Conservation (phyloP, 1,140 invertebrate species). For the Lithobius niger region DNA sequence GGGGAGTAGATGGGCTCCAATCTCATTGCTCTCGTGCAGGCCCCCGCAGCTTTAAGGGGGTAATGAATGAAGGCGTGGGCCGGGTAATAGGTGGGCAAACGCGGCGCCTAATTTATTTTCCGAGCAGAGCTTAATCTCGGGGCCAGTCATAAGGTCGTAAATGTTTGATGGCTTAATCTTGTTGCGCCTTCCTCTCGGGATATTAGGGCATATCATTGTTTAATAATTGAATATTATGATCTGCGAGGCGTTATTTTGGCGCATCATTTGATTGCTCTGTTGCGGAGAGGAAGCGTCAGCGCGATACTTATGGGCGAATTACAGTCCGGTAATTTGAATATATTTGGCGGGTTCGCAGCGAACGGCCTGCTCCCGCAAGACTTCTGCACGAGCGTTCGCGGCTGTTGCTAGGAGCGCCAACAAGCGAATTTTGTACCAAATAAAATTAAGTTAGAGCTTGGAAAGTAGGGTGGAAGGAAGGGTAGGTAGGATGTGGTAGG, state of each 20-base stretch:
- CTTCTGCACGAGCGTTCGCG: not conserved
- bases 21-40: too few species aligned
- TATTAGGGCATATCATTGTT: constrained; percentile 9
- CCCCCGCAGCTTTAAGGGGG: too few species aligned
- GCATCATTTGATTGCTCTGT: constrained; percentile 8
- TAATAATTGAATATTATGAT: constrained; percentile 11
- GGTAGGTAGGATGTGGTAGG: not conserved
- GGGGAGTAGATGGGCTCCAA: too few species aligned
- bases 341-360: not conserved
- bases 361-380: not conserved
- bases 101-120: constrained; percentile 1
- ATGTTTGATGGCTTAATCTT: constrained; percentile 9
- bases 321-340: constrained; percentile 4
- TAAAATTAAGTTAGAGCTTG: constrained; percentile 9
- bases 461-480: not conserved
- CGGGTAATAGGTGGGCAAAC: not conserved
- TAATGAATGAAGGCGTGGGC: too few species aligned
- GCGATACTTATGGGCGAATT: constrained; percentile 9
- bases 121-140: not conserved
- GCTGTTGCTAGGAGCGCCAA: not conserved
- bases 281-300: not conserved
- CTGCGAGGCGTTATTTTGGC: constrained; percentile 7
- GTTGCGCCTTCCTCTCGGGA: constrained; percentile 4
- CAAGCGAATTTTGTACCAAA: not conserved
- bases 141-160: constrained; percentile 10